Evolutionary conservation across 2,888 invertebrate species (phyloP), one percentile per base, ranked within the genome.

Genomic region (Oscheius myriophilus): DNA sequence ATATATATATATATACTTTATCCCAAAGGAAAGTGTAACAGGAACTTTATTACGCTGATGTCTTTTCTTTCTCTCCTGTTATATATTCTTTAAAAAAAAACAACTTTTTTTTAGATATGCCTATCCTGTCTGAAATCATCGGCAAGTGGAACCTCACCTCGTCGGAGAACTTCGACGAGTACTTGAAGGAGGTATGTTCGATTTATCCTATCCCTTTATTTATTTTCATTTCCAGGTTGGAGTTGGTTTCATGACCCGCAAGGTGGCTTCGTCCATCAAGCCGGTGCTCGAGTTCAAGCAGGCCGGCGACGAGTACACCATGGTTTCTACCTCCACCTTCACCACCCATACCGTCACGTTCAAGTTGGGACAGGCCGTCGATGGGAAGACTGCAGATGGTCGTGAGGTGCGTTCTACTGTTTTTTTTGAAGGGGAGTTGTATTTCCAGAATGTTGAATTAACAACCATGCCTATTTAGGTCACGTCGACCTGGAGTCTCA

Each of bases 361-460:
- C 70, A 78, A 80, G 61, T 61, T 86, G 43, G 84, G 82, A 66
- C 58, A 70, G 43, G 75, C 78, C 45, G 72, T 72, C 63, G 84
- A 86, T 25, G 81, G 84, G 63, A 79, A 77, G 63, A 86, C 86
- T 33, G 78, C 80, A 33, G 86, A 86, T 65, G 86, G 86, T 39
- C 81, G 86, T 63, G 73, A 76, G 21, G 75, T 85, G 39, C 81
- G 72, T 69, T 26, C 23, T 62, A 18, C 14, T 51, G 21, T 11
- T 51, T 51, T 51, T 51, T 18, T 21, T 18, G 7, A 4, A 1
- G 12, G 4, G 45, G 14, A 26, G 3, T 57, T 52, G 16, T 1
- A 71, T 75, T 70, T 63, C n/a, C n/a, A n/a, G n/a, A n/a, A n/a
- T n/a, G n/a, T n/a, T n/a, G n/a, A n/a, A n/a, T n/a, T n/a, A n/a